Base-by-base conservation (phyloP, 2,888 invertebrate genomes). In the Melinopterus prodromus region DNA sequence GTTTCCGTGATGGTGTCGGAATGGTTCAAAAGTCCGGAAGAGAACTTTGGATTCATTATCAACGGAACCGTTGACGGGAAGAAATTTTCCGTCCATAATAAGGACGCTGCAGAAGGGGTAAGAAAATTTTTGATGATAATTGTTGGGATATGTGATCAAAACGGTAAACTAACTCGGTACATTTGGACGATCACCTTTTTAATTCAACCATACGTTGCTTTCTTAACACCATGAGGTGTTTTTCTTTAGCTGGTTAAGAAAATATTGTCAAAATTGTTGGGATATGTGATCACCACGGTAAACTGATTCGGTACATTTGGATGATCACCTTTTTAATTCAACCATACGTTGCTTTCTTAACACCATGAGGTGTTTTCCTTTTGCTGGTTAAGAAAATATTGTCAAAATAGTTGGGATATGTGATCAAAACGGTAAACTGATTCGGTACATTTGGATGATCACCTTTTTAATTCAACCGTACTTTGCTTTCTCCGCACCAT, bases 31-130 rank as follows among this genome's bases (percentile, higher is more conserved):
- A 91, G 93, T 87, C 94, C 94, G 3, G 90, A 93, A 79, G 93
- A 94, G 85, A 95, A 94, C 87, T 92, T 94, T 85, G 96, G 96
- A 70, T 93, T 97, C 85, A 92, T 95, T 26, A 92, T 97, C 84
- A 94, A 94, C 88, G 93, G 92, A 84, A 93, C 91, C 87, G 91
- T 91, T 82, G 93, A 90, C 89, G 92, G 92, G 86, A 91, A 83
- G 80, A 80, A 80, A 16, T 77, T 79, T 37, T 16, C 53, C 53
- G 16, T 77, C n/a, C n/a, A 36, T 53, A 77, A 81, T 37, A 77
- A 77, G 38, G 79, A 79, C 26, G 77, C 71, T n/a, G 72, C 70
- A 1, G 76, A 77, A 35, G 80, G 70, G 78, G 79, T 79, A 76
- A 75, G 70, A 69, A 72, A 12, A 7, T 2, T 53, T 1, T 53